Base-by-base conservation (phyloP, 2,888 invertebrate species). In the Hirtodrosophila histrioides region DNA sequence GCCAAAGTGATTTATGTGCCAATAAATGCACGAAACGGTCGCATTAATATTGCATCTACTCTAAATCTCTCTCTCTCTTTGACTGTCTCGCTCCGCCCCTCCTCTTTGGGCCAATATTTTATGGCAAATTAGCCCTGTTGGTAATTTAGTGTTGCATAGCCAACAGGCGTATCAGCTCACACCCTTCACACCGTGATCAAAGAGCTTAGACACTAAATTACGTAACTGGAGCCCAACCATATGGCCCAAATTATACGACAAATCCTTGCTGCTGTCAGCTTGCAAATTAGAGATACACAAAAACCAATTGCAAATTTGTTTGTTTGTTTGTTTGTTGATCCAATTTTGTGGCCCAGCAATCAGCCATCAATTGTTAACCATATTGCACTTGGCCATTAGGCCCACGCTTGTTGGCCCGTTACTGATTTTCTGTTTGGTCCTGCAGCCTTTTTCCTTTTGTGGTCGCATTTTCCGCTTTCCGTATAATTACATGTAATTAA, bases 301-400 rank as follows among this genome's bases (percentile, higher is more conserved):
- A 62, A 69, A 43, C 31, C 40, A 58, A 54, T 53, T 60, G 69
- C 61, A 40, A 79, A 73, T 70, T 64, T 62, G 64, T 53, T 58
- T 43, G 50, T 46, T 69, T 65, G n/a, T n/a, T n/a, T n/a, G 36
- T 50, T 51, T 58, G 29, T 9, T 39, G 33, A 36, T 29, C 7
- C 24, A 5, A 27, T 33, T 53, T 46, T 61, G 43, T 58, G 45
- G 40, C 35, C 61, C 63, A 61, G 76, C 80, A 81, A 81, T 81
- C 80, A 81, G 60, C 70, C 70, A 75, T 78, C 78, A 80, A 82
- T 81, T 81, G 80, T 80, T 78, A 43, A 82, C 66, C 71, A 66
- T 63, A 69, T 69, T 73, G 69, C 69, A 57, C 69, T 65, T 53
- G 65, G 56, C 39, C 54, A 50, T 51, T 46, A 24, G 43, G 46